Percentiles rank a stretch among this genome's conserved stretches.
Conservation (phyloP, 1,140 invertebrate genomes). For the Lerema accius region DNA sequence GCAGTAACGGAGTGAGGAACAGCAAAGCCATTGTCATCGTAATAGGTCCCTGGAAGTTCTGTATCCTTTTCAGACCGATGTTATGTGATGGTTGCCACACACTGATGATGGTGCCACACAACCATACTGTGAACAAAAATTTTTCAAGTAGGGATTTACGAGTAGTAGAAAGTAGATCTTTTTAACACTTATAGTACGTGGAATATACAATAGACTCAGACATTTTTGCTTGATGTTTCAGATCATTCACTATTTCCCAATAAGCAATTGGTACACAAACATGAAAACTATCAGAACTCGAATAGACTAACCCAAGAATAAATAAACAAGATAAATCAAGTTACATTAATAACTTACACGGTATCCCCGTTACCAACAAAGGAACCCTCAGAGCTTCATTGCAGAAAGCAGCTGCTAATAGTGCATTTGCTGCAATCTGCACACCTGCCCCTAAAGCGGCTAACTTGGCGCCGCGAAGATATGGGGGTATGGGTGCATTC, state of each 20-base stretch:
- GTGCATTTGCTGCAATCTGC: conserved; percentile 59
- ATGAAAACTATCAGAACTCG: too few relatives aligned
- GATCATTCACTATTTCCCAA: too few relatives aligned
- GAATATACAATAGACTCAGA: too few relatives aligned
- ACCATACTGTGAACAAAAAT: conserved; percentile 63
- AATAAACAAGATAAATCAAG: too few relatives aligned
- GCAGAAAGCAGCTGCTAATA: conserved; percentile 70
- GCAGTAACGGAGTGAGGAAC: conserved; percentile 71
- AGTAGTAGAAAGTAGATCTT: too few relatives aligned
- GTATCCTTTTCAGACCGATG: conserved; percentile 55
- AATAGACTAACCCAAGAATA: too few relatives aligned
- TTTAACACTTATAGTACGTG: too few relatives aligned
- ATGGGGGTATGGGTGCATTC: conserved; percentile 55
- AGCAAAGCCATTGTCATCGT: conserved; percentile 63
- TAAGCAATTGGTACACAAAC: too few relatives aligned
- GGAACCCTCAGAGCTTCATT: conserved; percentile 59
- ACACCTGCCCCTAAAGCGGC: conserved; percentile 61
- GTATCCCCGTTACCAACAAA: conserved; percentile 67
- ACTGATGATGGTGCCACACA: conserved; percentile 63
- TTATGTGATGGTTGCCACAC: conserved; percentile 73
- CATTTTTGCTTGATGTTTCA: too few relatives aligned
- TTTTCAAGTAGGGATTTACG: not conserved
- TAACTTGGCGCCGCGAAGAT: conserved; percentile 61
- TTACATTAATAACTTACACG: conserved; percentile 54
- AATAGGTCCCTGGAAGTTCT: conserved; percentile 61